These are phyloP conservation scores for Volucella bombylans DNA, from an alignment of 2,888 invertebrate species.

Conservation along the genomic window DNA sequence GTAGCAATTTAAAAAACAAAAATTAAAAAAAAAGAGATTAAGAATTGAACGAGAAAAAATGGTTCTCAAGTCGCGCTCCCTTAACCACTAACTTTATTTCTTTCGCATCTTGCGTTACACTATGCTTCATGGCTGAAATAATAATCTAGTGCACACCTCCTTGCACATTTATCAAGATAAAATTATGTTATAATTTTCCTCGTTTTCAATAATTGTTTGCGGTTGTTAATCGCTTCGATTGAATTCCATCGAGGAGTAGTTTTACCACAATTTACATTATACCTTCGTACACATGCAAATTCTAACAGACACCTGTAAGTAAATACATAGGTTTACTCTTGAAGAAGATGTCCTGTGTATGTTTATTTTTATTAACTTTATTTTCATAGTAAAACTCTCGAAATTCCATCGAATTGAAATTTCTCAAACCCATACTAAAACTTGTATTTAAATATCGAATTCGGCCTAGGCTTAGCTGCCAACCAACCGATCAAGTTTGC, in stretches of 20 bases:
- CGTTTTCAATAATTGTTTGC: conserved; percentile 47
- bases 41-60: conserved; percentile 26
- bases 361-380: neutral
- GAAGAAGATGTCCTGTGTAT: conserved; percentile 9
- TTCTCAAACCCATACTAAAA: conserved; percentile 2
- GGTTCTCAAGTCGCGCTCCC: conserved; percentile 71
- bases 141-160: conserved; percentile 52
- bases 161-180: conserved; percentile 47
- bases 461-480: conserved; percentile 1
- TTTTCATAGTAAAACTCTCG: conserved; percentile 1
- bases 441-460: conserved; percentile 32
- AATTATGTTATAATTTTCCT: conserved; percentile 56
- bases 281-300: conserved; percentile 12
- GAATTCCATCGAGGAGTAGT: conserved; percentile 40
- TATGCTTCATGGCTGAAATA: conserved; percentile 66
- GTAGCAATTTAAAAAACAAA: conserved; percentile 43
- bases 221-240: conserved; percentile 49
- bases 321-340: conserved; percentile 11
- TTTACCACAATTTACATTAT: conserved; percentile 41
- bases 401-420: conserved; percentile 1
- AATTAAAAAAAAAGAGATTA: conserved; percentile 17
- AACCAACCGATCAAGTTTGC: conserved; percentile 55
- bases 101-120: conserved; percentile 35
- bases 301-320: conserved; percentile 46
- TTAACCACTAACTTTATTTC: conserved; percentile 59